Evolutionary conservation across 2,888 invertebrate species (phyloP).

Genomic region (Polydrusus cervinus): DNA sequence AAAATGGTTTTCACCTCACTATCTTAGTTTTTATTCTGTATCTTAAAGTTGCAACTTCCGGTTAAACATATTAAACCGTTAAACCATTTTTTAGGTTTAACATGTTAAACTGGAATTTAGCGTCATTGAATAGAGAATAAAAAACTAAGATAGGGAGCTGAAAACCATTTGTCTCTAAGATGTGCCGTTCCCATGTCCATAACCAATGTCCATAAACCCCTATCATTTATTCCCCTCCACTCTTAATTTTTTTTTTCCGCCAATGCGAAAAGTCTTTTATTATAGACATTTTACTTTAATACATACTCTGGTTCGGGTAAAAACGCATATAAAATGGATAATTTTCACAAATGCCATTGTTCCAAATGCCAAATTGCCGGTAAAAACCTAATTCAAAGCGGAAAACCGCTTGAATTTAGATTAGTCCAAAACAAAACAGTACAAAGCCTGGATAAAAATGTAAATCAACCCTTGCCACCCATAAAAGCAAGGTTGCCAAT

Average conservation of each 20-base stretch:
- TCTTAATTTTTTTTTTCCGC: not conserved
- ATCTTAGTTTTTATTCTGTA: too few species aligned
- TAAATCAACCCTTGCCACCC: conserved; percentile 42
- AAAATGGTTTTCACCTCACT: too few species aligned
- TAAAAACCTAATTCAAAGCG: conserved; percentile 46
- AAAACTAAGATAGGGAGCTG: too few species aligned
- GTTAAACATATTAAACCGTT: too few species aligned
- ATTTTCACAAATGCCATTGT: conserved; percentile 44
- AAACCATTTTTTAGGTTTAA: too few species aligned
- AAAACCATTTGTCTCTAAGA: not conserved
- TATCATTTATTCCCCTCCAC: too few species aligned
- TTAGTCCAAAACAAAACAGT: conserved; percentile 51
- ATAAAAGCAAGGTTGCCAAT: conserved; percentile 9
- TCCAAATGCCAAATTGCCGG: conserved; percentile 49
- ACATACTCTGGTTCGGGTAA: not conserved
- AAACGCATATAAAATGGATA: conserved; percentile 30
- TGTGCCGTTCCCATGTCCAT: too few species aligned
- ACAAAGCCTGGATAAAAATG: conserved; percentile 49
- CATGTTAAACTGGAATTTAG: too few species aligned
- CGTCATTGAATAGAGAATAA: too few species aligned
- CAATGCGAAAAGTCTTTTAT: not conserved
- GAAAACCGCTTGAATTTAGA: conserved; percentile 54
- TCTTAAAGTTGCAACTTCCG: too few species aligned
- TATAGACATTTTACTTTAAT: conserved; percentile 8
- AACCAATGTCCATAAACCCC: too few species aligned